A percentile compares a stretch with the other conserved stretches of the same genome.
Conservation (phyloP, 2,113 vertebrate genomes). For the Dinomys branickii region DNA sequence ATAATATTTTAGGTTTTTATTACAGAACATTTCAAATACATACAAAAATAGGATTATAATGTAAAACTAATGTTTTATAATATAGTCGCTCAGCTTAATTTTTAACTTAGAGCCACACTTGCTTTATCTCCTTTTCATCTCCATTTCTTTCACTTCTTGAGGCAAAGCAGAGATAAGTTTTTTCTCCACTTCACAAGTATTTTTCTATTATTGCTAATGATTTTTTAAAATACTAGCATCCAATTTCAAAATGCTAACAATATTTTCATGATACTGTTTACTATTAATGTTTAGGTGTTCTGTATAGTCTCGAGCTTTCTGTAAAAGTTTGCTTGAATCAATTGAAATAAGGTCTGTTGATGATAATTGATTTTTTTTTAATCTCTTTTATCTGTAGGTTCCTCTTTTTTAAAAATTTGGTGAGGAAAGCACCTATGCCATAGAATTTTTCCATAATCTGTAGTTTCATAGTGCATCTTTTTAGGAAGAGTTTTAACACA, state of each 20-base stretch:
- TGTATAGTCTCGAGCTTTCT: not conserved
- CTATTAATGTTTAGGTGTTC: not conserved
- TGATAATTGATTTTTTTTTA: not conserved
- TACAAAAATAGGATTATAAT: not conserved
- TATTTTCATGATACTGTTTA: not conserved
- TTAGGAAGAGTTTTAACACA: not conserved
- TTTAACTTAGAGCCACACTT: not conserved
- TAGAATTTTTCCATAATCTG: not conserved
- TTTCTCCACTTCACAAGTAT: not conserved
- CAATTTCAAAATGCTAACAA: not conserved
- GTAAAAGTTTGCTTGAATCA: not conserved
- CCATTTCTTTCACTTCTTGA: not conserved
- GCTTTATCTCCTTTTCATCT: not conserved
- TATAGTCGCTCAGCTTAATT: not conserved
- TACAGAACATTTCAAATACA: not conserved
- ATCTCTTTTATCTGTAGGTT: not conserved
- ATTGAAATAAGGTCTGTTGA: not conserved
- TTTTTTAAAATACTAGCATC: not conserved
- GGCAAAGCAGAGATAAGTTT: not conserved
- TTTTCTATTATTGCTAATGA: not conserved
- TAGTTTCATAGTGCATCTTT: not conserved
- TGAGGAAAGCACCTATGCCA: not conserved
- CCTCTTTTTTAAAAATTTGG: not conserved
- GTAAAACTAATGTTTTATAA: not conserved
- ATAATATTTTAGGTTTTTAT: constrained; percentile 22